Evolutionary conservation across 2,888 invertebrate genomes (phyloP), one percentile per base, ranked within the genome.

Genomic region (Polydrusus cervinus): DNA sequence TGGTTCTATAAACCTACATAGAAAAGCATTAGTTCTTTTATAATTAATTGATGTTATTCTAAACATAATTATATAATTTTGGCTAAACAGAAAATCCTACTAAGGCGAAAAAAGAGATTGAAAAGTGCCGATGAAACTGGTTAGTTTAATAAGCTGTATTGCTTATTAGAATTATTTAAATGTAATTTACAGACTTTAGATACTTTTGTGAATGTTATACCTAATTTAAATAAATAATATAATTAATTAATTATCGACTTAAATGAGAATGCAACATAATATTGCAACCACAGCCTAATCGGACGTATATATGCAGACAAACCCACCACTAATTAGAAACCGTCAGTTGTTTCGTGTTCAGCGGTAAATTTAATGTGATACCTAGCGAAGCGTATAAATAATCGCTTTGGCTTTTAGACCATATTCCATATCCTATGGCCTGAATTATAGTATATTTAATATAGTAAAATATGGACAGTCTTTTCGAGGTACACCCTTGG

Each of bases 321-420:
- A 10, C 30, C 49, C 30, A 34, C 34, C 47, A 34, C 49, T 49
- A 64, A 64, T 64, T 64, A 64, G 64, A 47, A 64, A 30, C 25
- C 64, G 64, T 49, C 49, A 64, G 25, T 34, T 45, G 25, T 61
- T 61, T 43, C 18, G 43, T 20, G 43, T 45, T 64, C 16, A 30
- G 34, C 25, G 64, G 64, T 64, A 64, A 64, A 64, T 62, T 62
- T 62, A 45, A 47, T 62, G 62, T 64, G 64, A 34, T 64, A 49
- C 47, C 64, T 49, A 64, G 8, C 43, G 34, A 34, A 49, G 64
- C 64, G 64, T 64, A 64, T 64, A 34, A 64, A 64, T 49, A 64
- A 64, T 64, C n/a, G 64, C 30, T 64, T 34, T 64, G 34, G 64
- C 34, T 14, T 64, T 64, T 64, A 49, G 34, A 49, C 30, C 47